A percentile compares a stretch with the other conserved stretches of the same genome.
Evolutionary conservation across 2,113 vertebrate species (phyloP).

Genomic region (human (Homo sapiens)): GRCh38 chr7:91992501-91993000

Average conservation of each 20-base stretch:
- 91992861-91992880: constrained; percentile 83
- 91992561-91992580: too few species aligned
- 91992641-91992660: too few species aligned
- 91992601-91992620: too few species aligned
- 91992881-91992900: constrained; percentile 91
- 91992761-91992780: constrained; percentile 61
- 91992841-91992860: constrained; percentile 66
- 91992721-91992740: constrained; percentile 77
- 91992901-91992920: constrained; percentile 85
- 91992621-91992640: too few species aligned
- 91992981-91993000: constrained; percentile 91
- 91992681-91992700: constrained; percentile 57
- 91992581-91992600: too few species aligned
- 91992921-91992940: constrained; percentile 80
- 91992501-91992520: too few species aligned
- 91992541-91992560: too few species aligned
- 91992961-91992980: constrained; percentile 90
- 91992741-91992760: constrained; percentile 77
- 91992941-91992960: constrained; percentile 86
- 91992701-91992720: constrained; percentile 39
- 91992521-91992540: too few species aligned
- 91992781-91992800: constrained; percentile 69
- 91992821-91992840: constrained; percentile 67
- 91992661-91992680: too few species aligned
- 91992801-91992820: constrained; percentile 69